Conservation (phyloP, 2,888 invertebrate genomes). For the Leptinotarsa peninsularis region DNA sequence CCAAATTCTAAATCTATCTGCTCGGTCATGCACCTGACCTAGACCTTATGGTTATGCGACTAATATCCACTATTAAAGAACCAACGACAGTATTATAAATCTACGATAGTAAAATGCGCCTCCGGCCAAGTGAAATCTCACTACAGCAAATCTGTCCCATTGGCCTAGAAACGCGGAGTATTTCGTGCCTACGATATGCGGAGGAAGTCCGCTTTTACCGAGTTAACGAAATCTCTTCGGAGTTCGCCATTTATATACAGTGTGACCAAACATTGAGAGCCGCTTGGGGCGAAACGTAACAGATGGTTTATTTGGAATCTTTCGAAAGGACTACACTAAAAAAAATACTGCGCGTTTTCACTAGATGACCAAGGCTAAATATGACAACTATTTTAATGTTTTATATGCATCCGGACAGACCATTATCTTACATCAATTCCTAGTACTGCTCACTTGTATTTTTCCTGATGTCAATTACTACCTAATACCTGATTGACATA, state of each 20-base stretch:
- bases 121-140: slow-evolving; percentile 57
- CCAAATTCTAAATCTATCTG: slow-evolving; percentile 10
- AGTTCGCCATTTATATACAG: not conserved
- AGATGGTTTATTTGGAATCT: too few relatives aligned
- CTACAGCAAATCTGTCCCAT: slow-evolving; percentile 57
- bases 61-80: slow-evolving; percentile 38
- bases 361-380: too few relatives aligned
- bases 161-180: slow-evolving; percentile 58
- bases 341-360: too few relatives aligned
- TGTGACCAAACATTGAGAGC: not conserved
- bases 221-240: not conserved
- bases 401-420: too few relatives aligned
- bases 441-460: too few relatives aligned
- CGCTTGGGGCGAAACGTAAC: too few relatives aligned
- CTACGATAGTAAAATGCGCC: slow-evolving; percentile 56
- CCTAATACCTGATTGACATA: too few relatives aligned
- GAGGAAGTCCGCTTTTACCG: slow-evolving; percentile 14
- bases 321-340: too few relatives aligned
- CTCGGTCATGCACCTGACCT: slow-evolving; percentile 50
- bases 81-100: slow-evolving; percentile 49
- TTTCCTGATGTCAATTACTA: too few relatives aligned
- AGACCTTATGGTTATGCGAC: slow-evolving; percentile 49
- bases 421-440: too few relatives aligned
- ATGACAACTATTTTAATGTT: too few relatives aligned
- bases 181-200: slow-evolving; percentile 18